phyloP scores from a whole-genome alignment of 2,113 vertebrate genomes.

The Lutjanus erythropterus region DNA sequence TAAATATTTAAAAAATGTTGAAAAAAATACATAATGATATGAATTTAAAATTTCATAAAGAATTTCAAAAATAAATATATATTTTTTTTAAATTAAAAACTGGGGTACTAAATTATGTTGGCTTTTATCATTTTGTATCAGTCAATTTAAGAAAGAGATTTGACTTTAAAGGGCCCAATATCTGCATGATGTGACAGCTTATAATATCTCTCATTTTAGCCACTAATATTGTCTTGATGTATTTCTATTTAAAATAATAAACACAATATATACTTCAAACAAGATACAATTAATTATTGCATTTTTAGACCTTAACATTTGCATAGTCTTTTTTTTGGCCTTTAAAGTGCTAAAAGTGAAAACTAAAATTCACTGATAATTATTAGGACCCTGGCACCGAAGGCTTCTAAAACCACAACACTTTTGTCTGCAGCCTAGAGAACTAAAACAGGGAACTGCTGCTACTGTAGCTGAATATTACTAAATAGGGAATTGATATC shows the following conservation, averaged over 20 bases:
- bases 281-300: not conserved
- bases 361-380: slow-evolving; percentile 15
- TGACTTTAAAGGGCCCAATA: no score
- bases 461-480: slow-evolving; percentile 12
- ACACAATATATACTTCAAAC: not conserved
- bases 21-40: no score
- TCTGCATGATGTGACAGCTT: no score
- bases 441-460: slow-evolving; percentile 72
- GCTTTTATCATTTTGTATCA: no score
- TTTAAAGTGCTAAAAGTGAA: not conserved
- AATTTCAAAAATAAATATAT: no score
- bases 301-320: not conserved
- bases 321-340: not conserved
- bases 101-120: not conserved
- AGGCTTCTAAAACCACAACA: slow-evolving; percentile 27
- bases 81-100: no score
- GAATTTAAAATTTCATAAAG: no score
- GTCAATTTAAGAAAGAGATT: no score
- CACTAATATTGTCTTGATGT: not conserved
- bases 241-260: not conserved
- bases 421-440: slow-evolving; percentile 10
- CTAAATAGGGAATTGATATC: slow-evolving; percentile 58
- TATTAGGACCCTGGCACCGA: not conserved
- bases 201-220: no score
- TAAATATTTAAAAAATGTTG: no score